Conservation (phyloP, 2,888 invertebrate genomes). For the Tachina fera region DNA sequence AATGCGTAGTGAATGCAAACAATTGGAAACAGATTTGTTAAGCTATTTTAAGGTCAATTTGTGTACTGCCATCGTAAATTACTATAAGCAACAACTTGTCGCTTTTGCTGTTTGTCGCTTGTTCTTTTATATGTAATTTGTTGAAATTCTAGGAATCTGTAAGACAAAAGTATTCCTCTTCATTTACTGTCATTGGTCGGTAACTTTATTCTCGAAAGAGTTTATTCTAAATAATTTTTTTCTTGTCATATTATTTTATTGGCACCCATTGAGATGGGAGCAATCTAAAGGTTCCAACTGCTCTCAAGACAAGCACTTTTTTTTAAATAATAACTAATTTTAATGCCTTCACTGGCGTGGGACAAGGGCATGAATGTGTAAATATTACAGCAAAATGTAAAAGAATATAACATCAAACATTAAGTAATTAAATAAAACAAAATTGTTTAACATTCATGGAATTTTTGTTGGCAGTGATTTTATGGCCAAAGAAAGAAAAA, state of each 20-base stretch:
- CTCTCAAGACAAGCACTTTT: slow-evolving; percentile 1
- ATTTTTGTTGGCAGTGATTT: slow-evolving; percentile 61
- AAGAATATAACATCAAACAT: slow-evolving; percentile 37
- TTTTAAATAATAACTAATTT: slow-evolving; percentile 40
- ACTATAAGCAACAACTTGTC: slow-evolving; percentile 20
- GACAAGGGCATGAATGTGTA: slow-evolving; percentile 73
- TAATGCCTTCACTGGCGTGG: slow-evolving; percentile 76
- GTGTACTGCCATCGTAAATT: slow-evolving; percentile 6
- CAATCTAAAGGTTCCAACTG: not conserved
- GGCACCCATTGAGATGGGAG: slow-evolving; percentile 31
- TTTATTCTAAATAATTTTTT: slow-evolving; percentile 56
- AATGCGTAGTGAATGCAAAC: too few relatives aligned
- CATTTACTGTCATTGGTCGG: not conserved
- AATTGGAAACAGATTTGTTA: too few relatives aligned
- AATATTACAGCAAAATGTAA: slow-evolving; percentile 55
- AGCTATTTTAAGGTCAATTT: too few relatives aligned
- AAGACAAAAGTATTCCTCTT: slow-evolving; percentile 72
- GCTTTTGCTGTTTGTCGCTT: slow-evolving; percentile 45
- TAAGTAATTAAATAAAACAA: slow-evolving; percentile 39
- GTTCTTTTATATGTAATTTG: slow-evolving; percentile 66
- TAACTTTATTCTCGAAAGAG: slow-evolving; percentile 23
- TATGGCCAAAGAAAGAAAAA: slow-evolving; percentile 45
- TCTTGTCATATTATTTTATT: slow-evolving; percentile 35
- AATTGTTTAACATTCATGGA: slow-evolving; percentile 47
- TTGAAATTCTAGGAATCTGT: slow-evolving; percentile 80